These are phyloP conservation scores for Carabus problematicus DNA, from an alignment of 2,888 invertebrate genomes.

Conservation along the genomic window DNA sequence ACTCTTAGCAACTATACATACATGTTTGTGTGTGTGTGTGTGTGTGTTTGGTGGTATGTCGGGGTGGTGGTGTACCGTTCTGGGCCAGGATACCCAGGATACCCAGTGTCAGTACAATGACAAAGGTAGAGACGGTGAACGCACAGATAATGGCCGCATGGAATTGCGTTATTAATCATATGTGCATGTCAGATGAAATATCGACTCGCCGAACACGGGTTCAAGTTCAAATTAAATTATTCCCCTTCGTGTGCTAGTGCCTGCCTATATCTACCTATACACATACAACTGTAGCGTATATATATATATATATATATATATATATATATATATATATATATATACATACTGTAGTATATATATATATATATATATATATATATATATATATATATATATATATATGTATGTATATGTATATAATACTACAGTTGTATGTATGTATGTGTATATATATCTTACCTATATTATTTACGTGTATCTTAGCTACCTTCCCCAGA, in stretches of 20 bases:
- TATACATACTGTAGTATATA: not conserved
- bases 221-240: conserved; percentile 21
- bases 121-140: conserved; percentile 5
- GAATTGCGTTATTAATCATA: conserved; percentile 42
- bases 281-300: not conserved
- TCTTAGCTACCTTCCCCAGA: not conserved
- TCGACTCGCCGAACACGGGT: conserved; percentile 19
- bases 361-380: conserved; percentile 17
- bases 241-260: not conserved
- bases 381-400: conserved; percentile 13
- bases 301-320: not conserved
- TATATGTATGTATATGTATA: not conserved
- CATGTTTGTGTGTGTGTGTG: too few species aligned
- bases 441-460: too few species aligned
- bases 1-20: too few species aligned
- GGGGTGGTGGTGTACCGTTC: not conserved
- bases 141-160: conserved; percentile 35
- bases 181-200: conserved; percentile 38
- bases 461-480: not conserved
- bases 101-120: conserved; percentile 29
- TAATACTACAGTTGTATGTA: not conserved
- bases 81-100: conserved; percentile 22
- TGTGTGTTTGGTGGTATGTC: too few species aligned
- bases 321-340: not conserved
- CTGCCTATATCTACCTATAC: not conserved